Conservation (phyloP, 2,113 vertebrate species). For the Cephalopholis sonnerati region DNA sequence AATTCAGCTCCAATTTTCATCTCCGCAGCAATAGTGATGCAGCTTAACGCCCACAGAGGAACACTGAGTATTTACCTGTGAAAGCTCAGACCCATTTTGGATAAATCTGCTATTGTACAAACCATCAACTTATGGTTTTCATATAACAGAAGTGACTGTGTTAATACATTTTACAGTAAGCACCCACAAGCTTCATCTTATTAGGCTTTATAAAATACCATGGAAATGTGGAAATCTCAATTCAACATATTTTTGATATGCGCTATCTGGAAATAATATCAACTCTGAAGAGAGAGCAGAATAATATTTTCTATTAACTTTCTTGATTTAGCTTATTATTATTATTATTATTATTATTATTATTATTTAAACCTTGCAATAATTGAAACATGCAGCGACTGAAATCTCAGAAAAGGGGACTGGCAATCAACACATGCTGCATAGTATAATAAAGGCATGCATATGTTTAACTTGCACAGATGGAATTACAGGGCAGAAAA, state of each 20-base stretch:
- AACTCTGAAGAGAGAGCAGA: constrained; percentile 14
- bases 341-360: too few species aligned
- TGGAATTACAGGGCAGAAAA: constrained; percentile 82
- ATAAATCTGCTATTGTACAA: constrained; percentile 16
- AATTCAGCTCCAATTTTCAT: constrained; percentile 49
- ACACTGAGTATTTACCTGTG: constrained; percentile 22
- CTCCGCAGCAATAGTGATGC: constrained; percentile 16
- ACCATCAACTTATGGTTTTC: constrained; percentile 24
- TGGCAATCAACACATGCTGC: constrained; percentile 35
- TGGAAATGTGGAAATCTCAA: neutral
- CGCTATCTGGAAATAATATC: constrained; percentile 6
- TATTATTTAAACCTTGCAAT: constrained; percentile 10
- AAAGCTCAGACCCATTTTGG: constrained; percentile 19
- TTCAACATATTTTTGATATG: neutral
- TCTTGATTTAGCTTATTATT: constrained; percentile 9
- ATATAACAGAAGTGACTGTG: constrained; percentile 13
- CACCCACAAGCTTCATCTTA: neutral
- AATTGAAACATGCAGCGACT: constrained; percentile 24
- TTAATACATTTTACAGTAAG: constrained; percentile 9
- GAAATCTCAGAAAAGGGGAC: constrained; percentile 4
- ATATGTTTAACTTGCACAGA: constrained; percentile 68
- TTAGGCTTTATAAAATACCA: neutral
- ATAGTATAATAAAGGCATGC: constrained; percentile 61
- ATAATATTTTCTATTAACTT: constrained; percentile 22
- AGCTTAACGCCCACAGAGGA: constrained; percentile 15